Evolutionary conservation across 1,140 invertebrate species (phyloP).

Genomic region (Maniola jurtina): DNA sequence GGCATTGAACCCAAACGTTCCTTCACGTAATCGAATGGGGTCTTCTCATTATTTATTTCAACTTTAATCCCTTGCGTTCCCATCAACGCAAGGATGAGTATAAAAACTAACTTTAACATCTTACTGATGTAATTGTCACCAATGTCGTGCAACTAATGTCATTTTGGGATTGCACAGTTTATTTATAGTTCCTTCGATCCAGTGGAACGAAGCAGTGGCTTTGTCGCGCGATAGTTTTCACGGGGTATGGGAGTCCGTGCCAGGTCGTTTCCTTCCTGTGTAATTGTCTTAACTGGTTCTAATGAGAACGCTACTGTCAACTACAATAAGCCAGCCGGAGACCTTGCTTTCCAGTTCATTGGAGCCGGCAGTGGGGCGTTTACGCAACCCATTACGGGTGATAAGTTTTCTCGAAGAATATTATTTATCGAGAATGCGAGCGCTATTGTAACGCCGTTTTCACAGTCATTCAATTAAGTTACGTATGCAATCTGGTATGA

Average conservation of each 20-base stretch:
- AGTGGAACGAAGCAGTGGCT: constrained; percentile 68
- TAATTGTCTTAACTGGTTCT: constrained; percentile 73
- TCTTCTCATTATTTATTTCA: constrained; percentile 63
- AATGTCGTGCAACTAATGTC: constrained; percentile 63
- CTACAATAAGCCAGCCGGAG: constrained; percentile 65
- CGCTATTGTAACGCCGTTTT: constrained; percentile 16
- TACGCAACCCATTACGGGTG: constrained; percentile 64
- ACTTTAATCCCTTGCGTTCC: constrained; percentile 47
- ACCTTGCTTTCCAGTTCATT: constrained; percentile 77
- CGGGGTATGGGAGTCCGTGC: constrained; percentile 46
- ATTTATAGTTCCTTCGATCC: constrained; percentile 73
- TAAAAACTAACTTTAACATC: constrained; percentile 60
- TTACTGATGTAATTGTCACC: constrained; percentile 57
- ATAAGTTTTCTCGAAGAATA: constrained; percentile 60
- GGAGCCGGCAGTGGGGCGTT: constrained; percentile 64
- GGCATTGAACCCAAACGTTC: constrained; percentile 61
- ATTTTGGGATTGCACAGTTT: constrained; percentile 61
- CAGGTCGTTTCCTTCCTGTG: constrained; percentile 73
- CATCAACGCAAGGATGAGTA: constrained; percentile 42
- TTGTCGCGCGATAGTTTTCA: constrained; percentile 72
- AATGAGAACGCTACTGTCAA: constrained; percentile 69
- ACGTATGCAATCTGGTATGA: constrained; percentile 11
- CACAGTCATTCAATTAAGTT: constrained; percentile 17
- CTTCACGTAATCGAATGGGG: constrained; percentile 69
- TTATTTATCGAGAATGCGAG: constrained; percentile 11